A percentile compares a stretch with the other conserved stretches of the same genome.
phyloP scores from a whole-genome alignment of 2,113 vertebrate species.

The Upupa epops region DNA sequence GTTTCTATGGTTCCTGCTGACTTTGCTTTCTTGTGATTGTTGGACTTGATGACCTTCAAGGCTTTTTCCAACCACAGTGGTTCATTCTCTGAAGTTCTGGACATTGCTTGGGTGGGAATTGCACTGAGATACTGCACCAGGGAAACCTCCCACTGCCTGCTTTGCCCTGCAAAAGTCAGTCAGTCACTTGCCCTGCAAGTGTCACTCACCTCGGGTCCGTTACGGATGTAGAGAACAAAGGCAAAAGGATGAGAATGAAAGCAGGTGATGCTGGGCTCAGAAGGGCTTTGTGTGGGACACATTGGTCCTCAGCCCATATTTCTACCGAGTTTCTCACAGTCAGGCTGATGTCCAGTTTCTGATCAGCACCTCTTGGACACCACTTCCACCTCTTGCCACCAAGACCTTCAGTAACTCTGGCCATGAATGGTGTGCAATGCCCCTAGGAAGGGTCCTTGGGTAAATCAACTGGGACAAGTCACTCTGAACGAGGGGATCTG shows the following conservation, averaged over 20 bases:
- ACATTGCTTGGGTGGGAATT: rapidly evolving
- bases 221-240: too few relatives aligned
- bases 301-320: background rate
- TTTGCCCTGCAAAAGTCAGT: background rate
- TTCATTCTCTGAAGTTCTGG: background rate
- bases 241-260: background rate
- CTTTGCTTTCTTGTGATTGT: rapidly evolving
- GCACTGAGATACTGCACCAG: rapidly evolving
- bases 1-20: background rate
- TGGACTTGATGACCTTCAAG: background rate
- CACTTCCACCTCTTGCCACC: background rate
- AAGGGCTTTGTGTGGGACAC: background rate
- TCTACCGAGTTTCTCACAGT: background rate
- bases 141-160: background rate
- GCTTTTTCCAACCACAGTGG: background rate
- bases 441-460: background rate
- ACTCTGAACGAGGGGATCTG: background rate
- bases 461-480: background rate
- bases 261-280: background rate
- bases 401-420: background rate
- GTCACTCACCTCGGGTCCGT: too few relatives aligned
- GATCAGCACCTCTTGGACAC: background rate
- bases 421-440: rapidly evolving
- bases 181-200: too few relatives aligned
- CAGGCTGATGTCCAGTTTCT: background rate